Conservation (phyloP, 2,113 vertebrate genomes). For the Anhinga rufa region DNA sequence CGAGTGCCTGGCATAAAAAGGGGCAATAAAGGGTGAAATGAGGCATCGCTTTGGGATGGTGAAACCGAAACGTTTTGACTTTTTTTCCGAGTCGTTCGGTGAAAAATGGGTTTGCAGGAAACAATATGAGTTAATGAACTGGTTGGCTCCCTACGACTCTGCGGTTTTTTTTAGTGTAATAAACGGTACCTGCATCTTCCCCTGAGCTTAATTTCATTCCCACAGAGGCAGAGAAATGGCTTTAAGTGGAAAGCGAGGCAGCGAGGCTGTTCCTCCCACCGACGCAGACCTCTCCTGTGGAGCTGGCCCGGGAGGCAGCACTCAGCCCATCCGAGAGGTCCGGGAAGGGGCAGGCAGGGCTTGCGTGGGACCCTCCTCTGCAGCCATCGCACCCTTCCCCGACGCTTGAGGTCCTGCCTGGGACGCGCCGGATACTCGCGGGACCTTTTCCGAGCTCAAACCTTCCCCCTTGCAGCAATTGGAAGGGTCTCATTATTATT, state of each 20-base stretch:
- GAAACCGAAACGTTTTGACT: background rate
- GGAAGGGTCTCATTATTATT: background rate
- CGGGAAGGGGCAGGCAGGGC: background rate
- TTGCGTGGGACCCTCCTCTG: background rate
- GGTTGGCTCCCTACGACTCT: background rate
- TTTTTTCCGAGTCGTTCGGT: background rate
- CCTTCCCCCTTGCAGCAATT: background rate
- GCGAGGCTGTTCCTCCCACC: background rate
- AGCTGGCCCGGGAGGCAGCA: background rate
- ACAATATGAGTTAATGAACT: background rate
- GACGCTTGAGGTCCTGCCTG: background rate
- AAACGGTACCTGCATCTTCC: background rate
- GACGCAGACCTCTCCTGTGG: background rate
- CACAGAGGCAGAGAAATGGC: background rate
- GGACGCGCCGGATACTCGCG: no score
- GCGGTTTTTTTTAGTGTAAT: background rate
- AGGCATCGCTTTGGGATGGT: accelerated
- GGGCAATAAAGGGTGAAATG: background rate
- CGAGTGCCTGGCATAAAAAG: background rate
- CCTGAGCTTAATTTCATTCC: background rate
- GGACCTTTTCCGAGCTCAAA: background rate
- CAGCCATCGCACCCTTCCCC: background rate
- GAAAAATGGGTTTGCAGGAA: background rate
- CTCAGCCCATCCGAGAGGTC: background rate
- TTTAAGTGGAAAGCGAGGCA: background rate